phyloP scores from a whole-genome alignment of 1,140 invertebrate genomes.

The Zaprionus camerounensis region DNA sequence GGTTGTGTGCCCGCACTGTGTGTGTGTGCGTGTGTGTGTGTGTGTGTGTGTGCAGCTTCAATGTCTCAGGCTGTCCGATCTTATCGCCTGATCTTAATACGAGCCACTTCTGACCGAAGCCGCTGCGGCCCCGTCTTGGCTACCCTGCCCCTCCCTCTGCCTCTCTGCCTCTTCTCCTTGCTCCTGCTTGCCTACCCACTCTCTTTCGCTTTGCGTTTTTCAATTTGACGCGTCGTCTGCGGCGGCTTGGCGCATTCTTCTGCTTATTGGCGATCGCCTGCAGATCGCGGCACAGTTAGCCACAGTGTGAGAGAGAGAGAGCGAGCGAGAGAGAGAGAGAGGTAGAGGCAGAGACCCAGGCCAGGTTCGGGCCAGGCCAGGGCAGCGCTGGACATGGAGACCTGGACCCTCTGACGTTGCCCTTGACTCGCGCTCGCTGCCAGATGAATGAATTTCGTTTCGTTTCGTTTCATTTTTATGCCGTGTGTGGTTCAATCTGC shows the following conservation, averaged over 20 bases:
- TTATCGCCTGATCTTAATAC: conserved; percentile 84
- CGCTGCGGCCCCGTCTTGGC: conserved; percentile 9
- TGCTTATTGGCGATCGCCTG: conserved; percentile 47
- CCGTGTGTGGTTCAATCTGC: conserved; percentile 31
- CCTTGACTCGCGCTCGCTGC: conserved; percentile 66
- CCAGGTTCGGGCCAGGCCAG: background rate
- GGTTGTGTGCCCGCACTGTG: conserved; percentile 17
- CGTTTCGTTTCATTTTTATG: conserved; percentile 43
- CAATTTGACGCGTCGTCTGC: conserved; percentile 77
- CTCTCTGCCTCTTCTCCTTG: background rate
- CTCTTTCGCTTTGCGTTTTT: conserved; percentile 53
- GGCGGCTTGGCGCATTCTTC: conserved; percentile 55
- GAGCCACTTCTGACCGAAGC: conserved; percentile 73
- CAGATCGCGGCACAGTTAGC: conserved; percentile 24
- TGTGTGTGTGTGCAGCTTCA: conserved; percentile 41
- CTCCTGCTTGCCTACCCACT: conserved; percentile 3
- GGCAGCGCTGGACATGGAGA: background rate
- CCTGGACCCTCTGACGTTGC: conserved; percentile 31
- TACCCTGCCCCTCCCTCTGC: background rate
- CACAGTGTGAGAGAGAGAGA: background rate
- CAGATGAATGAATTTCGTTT: conserved; percentile 76
- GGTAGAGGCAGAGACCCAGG: background rate
- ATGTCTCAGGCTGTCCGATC: conserved; percentile 74
- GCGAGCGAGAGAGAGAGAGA: background rate
- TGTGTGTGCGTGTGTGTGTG: conserved; percentile 13